Base-by-base conservation (phyloP, 2,888 invertebrate genomes). In the Ophion ventricosus region DNA sequence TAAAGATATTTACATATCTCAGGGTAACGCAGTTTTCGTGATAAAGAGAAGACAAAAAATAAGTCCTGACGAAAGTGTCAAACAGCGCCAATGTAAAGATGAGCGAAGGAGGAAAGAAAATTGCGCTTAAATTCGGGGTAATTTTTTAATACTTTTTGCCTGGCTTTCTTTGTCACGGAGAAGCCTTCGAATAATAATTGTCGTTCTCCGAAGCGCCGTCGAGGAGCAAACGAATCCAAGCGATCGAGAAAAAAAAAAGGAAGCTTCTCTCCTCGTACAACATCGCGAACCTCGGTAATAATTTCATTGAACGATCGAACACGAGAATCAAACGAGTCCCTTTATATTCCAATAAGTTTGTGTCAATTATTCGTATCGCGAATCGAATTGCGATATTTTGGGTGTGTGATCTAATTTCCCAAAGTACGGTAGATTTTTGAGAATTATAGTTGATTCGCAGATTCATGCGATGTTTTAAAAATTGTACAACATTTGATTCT, bases 1-100 rank as follows among this genome's bases (percentile, higher is more conserved):
- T 80, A 80, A 87, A 82, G 82, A 87, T 84, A 23, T 57, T 74
- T 64, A 86, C 87, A 88, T 88, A 87, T 89, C 87, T 86, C 87
- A 86, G 87, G 84, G 86, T 87, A 87, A 84, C 83, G 73, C 80
- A 84, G 79, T 66, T 83, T 29, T 82, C 81, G 76, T 77, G 29
- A 77, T 63, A 63, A 59, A 56, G 80, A 83, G 35, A 67, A 69
- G 20, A 77, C 43, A 25, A n/a, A 35, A 54, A 63, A 40, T 80
- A 84, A 61, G 23, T 57, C 26, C 10, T 43, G 40, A 59, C 29
- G 11, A 20, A 43, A 57, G 49, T 29, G 29, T 69, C n/a, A 11
- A 49, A 56, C 25, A n/a, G 25, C 14, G 75, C 59, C 35, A 35
- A 76, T 75, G 40, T 63, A 49, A 43, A 56, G 35, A 74, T 25